Conservation (phyloP, 2,888 invertebrate genomes). For the Cremastinae sp. region DNA sequence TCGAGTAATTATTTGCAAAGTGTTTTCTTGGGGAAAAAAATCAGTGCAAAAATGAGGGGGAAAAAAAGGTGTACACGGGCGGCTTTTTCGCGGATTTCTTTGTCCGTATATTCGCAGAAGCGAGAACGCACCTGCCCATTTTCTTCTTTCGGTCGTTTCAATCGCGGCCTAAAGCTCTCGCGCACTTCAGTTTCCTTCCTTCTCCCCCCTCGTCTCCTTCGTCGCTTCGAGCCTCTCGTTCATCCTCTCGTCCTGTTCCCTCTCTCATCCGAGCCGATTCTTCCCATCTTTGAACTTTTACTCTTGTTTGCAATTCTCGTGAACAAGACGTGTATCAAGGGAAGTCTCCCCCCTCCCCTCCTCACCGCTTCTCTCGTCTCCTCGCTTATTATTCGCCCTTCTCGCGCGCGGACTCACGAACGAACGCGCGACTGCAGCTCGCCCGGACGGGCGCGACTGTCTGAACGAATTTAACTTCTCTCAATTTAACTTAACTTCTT, state of each 20-base stretch:
- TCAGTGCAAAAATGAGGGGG: conserved; percentile 5
- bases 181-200: conserved; percentile 12
- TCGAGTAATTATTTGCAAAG: too few relatives aligned
- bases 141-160: conserved; percentile 62
- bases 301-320: conserved; percentile 32
- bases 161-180: conserved; percentile 59
- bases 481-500: too few relatives aligned
- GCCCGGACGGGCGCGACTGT: too few relatives aligned
- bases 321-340: conserved; percentile 7
- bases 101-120: conserved; percentile 67
- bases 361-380: conserved; percentile 23
- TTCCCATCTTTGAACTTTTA: conserved; percentile 13
- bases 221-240: conserved; percentile 28
- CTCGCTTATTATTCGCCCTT: conserved; percentile 3
- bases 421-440: conserved; percentile 34
- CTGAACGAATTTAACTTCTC: too few relatives aligned
- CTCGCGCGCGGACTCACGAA: conserved; percentile 26
- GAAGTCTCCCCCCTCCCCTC: conserved; percentile 4
- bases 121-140: conserved; percentile 72
- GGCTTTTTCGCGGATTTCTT: conserved; percentile 64
- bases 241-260: conserved; percentile 19
- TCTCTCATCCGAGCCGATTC: not conserved
- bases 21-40: too few relatives aligned
- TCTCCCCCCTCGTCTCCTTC: conserved; percentile 6
- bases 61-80: too few relatives aligned